These are phyloP conservation scores for Tenodera sinensis DNA, from an alignment of 2,888 invertebrate genomes.

Conservation along the genomic window DNA sequence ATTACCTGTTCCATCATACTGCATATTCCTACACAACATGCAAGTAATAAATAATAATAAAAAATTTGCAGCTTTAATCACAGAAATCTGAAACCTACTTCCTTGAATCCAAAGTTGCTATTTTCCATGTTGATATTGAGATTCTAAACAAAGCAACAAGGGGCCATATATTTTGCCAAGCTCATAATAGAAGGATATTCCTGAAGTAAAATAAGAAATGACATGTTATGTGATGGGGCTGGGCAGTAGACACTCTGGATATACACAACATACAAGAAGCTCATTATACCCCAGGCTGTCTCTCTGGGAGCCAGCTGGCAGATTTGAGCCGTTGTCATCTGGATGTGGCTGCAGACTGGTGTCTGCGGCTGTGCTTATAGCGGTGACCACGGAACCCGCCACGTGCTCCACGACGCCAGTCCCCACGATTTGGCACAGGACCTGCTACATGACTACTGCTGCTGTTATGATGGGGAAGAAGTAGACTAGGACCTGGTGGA, in stretches of 20 bases:
- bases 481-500: constrained; percentile 18
- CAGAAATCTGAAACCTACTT: no score
- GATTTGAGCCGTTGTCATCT: constrained; percentile 32
- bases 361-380: constrained; percentile 17
- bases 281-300: constrained; percentile 5
- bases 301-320: not conserved
- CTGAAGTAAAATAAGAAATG: not conserved
- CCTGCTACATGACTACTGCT: not conserved
- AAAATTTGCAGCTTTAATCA: no score
- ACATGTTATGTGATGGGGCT: not conserved
- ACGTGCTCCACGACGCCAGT: constrained; percentile 22
- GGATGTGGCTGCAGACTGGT: constrained; percentile 26
- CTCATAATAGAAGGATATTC: not conserved
- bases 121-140: no score
- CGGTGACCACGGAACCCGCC: constrained; percentile 25
- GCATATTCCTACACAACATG: no score
- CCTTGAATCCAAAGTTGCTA: no score
- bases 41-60: no score
- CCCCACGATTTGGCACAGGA: constrained; percentile 5
- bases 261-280: not conserved
- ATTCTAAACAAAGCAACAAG: no score
- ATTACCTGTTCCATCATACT: no score
- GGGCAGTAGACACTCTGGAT: not conserved
- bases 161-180: no score
- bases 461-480: constrained; percentile 1